Evolutionary conservation across 1,140 invertebrate species (phyloP).

Genomic region (Ptiloglossa arizonensis): DNA sequence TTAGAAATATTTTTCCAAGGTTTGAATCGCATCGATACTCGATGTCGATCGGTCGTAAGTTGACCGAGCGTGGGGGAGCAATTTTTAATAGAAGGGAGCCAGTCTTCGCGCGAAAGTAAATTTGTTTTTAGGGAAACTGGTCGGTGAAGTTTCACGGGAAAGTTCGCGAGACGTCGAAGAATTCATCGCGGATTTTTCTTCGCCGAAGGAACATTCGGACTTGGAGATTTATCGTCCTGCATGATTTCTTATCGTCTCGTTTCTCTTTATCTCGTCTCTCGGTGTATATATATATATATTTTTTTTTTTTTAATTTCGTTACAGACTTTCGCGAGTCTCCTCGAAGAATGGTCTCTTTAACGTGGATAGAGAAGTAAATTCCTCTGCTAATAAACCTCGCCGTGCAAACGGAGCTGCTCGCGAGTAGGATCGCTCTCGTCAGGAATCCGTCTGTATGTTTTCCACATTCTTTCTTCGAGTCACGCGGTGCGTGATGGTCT

Average conservation of each 20-base stretch:
- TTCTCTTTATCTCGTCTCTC: background rate
- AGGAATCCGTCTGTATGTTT: background rate
- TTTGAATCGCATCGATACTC: too few species aligned
- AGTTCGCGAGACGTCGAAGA: too few species aligned
- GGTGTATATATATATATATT: too few species aligned
- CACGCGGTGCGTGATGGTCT: too few species aligned
- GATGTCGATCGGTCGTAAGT: too few species aligned
- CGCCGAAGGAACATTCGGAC: background rate
- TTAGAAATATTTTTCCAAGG: too few species aligned
- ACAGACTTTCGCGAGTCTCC: background rate
- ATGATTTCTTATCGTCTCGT: constrained; percentile 11
- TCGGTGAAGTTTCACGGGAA: background rate
- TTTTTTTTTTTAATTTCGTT: background rate
- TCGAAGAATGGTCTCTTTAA: background rate
- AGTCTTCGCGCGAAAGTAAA: background rate
- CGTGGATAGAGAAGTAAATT: background rate
- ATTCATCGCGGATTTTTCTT: too few species aligned
- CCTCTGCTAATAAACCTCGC: background rate
- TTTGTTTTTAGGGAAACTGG: constrained; percentile 28
- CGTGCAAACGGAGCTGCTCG: too few species aligned
- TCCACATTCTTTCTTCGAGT: background rate
- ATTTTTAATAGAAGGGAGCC: background rate
- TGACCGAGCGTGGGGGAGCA: too few species aligned
- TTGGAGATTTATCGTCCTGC: constrained; percentile 35
- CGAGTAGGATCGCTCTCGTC: background rate